Evolutionary conservation across 2,797 vertebrate species (phyloP), one percentile per base, ranked within the genome.

Genomic region (Aphelocoma californica): DNA sequence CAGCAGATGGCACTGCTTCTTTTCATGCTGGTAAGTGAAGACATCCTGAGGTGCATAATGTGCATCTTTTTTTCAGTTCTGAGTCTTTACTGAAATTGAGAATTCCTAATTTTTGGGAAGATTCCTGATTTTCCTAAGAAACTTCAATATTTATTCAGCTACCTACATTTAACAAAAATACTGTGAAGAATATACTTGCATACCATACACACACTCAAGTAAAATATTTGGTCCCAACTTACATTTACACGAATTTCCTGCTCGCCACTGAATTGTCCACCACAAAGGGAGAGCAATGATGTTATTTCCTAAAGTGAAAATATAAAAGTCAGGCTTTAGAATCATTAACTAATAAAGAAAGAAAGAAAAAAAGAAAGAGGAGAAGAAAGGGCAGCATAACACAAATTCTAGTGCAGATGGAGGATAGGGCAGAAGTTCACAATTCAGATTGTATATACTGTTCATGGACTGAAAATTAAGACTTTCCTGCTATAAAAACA

Each of bases 301-400:
- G 98, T 98, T 93, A 99, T 98, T 98, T 99, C 99, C 99, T 99
- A 82, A n/a, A 85, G 54, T 26, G 34, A 95, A 97, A 97, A 96
- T 3, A 89, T 14, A 84, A 92, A 94, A 18, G 66, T 74, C 69
- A 77, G 65, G 73, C 8, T 77, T 92, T 71, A 94, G 18, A 32
- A 45, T 56, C 16, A 31, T 57, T 34, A 71, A 53, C 3, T 17
- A 38, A 32, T 14, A 14, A 29, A 60, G 29, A 69, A 77, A 42
- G 4, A 34, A 36, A 66, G 34, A 34, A 4, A 15, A 51, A 8
- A 11, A 44, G 9, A 14, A 6, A 17, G 17, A 23, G 8, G 12
- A 28, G 14, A 21, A 25, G 18, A 18, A 19, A n/a, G 4, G 23
- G 18, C 56, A 65, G 24, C 23, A 61, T 14, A 44, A 21, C 23